Percentiles rank a stretch among this genome's conserved stretches.
Conservation (phyloP, 2,888 invertebrate species). For the Agonum fuliginosum region DNA sequence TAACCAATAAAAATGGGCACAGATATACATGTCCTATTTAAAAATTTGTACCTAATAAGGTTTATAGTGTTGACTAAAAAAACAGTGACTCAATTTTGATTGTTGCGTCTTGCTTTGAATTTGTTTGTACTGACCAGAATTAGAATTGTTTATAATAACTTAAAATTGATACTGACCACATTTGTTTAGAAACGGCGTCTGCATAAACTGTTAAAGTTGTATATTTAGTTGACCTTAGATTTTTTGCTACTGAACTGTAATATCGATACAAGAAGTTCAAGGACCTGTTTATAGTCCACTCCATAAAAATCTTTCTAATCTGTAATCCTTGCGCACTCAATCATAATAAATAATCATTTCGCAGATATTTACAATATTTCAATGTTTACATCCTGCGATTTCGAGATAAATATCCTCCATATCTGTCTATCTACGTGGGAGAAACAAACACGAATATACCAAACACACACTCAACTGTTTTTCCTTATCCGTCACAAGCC, state of each 20-base stretch:
- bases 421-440: constrained; percentile 5
- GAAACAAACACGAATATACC: constrained; percentile 26
- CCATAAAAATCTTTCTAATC: neutral
- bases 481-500: constrained; percentile 18
- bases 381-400: constrained; percentile 12
- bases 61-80: no score
- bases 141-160: no score
- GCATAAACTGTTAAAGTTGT: no score
- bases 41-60: no score
- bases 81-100: no score
- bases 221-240: neutral
- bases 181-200: no score
- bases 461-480: constrained; percentile 19
- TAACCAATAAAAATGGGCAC: no score
- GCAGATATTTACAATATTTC: constrained; percentile 10
- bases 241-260: neutral
- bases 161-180: no score
- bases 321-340: neutral
- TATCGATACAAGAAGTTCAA: neutral
- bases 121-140: no score
- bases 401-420: constrained; percentile 29
- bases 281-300: neutral
- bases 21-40: no score
- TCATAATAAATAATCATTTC: constrained; percentile 28
- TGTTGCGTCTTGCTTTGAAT: no score